Evolutionary conservation across 1,140 invertebrate genomes (phyloP), one percentile per base, ranked within the genome.

Genomic region (Zelostemma sp.): DNA sequence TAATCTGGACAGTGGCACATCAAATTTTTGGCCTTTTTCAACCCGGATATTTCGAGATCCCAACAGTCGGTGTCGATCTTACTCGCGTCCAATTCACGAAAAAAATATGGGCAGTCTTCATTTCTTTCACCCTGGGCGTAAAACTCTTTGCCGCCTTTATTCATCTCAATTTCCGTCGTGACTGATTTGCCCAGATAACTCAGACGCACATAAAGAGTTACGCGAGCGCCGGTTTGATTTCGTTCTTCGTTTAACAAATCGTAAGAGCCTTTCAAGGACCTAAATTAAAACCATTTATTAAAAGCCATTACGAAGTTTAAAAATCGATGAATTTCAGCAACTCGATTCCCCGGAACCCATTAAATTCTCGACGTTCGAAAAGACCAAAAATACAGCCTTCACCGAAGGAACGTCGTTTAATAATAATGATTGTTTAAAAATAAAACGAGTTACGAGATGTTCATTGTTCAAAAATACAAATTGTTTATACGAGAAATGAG

Each of bases 161-260:
- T 55, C 0, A 4, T 16, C 11, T 76, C 58, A 19, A 81, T 68
- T 46, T 83, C 78, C 4, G 80, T 81, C 11, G 79, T 66, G 17
- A 83, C 55, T 12, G 75, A 76, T 14, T 73, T 72, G 3, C 79
- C 76, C 16, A 83, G 69, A 18, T 78, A 74, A 35, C 72, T 82
- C 16, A 83, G 46, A 0, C 81, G 73, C 6, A 80, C 9, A 50
- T 76, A 81, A 0, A 80, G 21, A 31, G 68, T 54, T 8, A 82
- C 0, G 33, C 73, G 11, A 59, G 66, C 0, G 28, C 33, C 47
- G 5, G 64, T 71, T 1, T 54, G 14, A 0, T 50, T 17, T 0
- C 69, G n/a, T 9, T 68, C 40, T 4, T 73, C 72, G 45, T 75
- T 46, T 4, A 73, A 17, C 12, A 81, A 33, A 1, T 16, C 11